Conservation (phyloP, 2,113 vertebrate genomes). For the Piliocolobus tephrosceles region DNA sequence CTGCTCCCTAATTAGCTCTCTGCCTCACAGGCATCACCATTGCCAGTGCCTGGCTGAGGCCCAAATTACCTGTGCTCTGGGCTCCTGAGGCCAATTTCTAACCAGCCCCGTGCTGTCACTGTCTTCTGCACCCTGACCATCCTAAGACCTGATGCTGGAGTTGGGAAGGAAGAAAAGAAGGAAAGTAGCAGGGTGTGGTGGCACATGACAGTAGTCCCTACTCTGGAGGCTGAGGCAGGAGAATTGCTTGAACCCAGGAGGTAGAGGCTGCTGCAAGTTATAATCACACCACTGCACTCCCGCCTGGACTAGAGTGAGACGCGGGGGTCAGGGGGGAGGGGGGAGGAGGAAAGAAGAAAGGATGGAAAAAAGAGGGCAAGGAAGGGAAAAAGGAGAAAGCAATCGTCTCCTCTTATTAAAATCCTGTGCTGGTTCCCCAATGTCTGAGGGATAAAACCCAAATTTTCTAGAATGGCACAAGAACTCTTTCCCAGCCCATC, state of each 20-base stretch:
- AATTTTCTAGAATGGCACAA: background rate
- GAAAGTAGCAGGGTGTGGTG: background rate
- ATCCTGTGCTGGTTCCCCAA: too few relatives aligned
- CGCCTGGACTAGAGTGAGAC: too few relatives aligned
- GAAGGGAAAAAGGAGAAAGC: too few relatives aligned
- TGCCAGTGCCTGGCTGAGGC: background rate
- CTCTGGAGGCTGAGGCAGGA: too few relatives aligned
- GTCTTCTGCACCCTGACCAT: background rate
- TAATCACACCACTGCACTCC: too few relatives aligned
- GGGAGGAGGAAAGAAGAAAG: too few relatives aligned
- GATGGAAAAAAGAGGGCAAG: background rate
- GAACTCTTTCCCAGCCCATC: background rate
- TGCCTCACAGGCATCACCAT: background rate
- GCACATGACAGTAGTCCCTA: too few relatives aligned
- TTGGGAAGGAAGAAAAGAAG: background rate
- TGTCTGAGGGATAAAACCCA: background rate
- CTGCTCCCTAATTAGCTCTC: background rate
- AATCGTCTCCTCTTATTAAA: background rate
- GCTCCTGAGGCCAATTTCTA: too few relatives aligned
- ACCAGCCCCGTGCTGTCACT: background rate
- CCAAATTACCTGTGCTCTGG: background rate
- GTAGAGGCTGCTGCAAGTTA: too few relatives aligned
- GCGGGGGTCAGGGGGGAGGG: rapidly evolving
- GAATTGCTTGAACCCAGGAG: too few relatives aligned
- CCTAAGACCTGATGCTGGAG: too few relatives aligned